Percentiles rank a stretch among this genome's conserved stretches.
Conservation (phyloP, 2,888 invertebrate species). For the Ophion obscuratus region DNA sequence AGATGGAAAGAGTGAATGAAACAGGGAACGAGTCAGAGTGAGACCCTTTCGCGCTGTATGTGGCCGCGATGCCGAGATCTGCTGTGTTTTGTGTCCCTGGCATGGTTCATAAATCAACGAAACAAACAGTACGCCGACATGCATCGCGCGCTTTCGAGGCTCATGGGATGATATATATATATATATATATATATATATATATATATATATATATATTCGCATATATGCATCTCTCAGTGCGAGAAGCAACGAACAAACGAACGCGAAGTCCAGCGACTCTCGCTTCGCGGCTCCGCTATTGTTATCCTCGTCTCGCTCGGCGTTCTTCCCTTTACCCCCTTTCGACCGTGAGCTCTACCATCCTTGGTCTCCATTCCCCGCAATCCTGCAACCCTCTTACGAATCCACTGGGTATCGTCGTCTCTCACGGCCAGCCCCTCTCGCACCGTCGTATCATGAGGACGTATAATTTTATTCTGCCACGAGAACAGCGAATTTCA, state of each 20-base stretch:
- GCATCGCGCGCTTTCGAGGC: constrained; percentile 71
- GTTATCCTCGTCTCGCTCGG: constrained; percentile 38
- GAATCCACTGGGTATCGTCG: constrained; percentile 13
- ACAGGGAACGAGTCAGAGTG: constrained; percentile 56
- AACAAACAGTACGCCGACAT: constrained; percentile 81
- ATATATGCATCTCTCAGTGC: constrained; percentile 12
- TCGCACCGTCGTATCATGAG: constrained; percentile 50
- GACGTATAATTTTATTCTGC: constrained; percentile 77
- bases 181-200: neutral
- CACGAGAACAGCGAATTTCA: constrained; percentile 61
- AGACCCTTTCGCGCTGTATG: constrained; percentile 43
- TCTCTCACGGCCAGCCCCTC: constrained; percentile 21
- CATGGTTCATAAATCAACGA: constrained; percentile 83
- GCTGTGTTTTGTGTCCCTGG: constrained; percentile 81
- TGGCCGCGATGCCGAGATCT: constrained; percentile 64
- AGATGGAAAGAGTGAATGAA: constrained; percentile 64
- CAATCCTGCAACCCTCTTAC: constrained; percentile 18
- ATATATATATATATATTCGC: neutral
- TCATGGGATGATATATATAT: neutral
- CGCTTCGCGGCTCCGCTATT: constrained; percentile 41
- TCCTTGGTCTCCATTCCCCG: constrained; percentile 17
- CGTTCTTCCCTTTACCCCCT: constrained; percentile 32
- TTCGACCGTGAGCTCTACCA: constrained; percentile 26
- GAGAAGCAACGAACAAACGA: constrained; percentile 66
- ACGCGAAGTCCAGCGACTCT: constrained; percentile 75